A percentile compares a stretch with the other conserved stretches of the same genome.
These are phyloP conservation scores for Lymantria monacha DNA, from an alignment of 2,888 invertebrate genomes.

Conservation along the genomic window DNA sequence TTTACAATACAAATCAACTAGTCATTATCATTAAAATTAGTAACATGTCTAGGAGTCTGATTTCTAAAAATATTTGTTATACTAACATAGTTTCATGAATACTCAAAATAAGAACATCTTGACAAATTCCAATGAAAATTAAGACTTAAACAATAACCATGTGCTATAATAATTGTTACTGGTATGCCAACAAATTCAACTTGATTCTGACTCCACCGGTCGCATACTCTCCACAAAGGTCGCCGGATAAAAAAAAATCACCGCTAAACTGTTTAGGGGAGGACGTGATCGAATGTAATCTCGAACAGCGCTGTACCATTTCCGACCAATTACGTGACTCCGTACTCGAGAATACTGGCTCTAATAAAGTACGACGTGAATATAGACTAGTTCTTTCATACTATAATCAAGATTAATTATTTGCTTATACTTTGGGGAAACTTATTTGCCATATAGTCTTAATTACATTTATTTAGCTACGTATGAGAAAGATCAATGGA, in stretches of 20 bases:
- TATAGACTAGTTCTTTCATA: conserved; percentile 18
- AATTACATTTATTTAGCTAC: no score
- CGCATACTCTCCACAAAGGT: conserved; percentile 38
- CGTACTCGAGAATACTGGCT: conserved; percentile 45
- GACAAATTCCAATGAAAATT: neutral
- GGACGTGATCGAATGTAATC: conserved; percentile 68
- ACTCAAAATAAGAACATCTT: no score
- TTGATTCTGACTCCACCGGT: conserved; percentile 27
- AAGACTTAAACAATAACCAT: neutral
- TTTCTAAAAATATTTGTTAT: no score
- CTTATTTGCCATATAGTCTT: no score
- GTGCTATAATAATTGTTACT: conserved; percentile 11
- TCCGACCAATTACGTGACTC: conserved; percentile 69
- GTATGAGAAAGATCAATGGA: no score
- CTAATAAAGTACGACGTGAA: conserved; percentile 24
- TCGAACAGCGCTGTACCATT: conserved; percentile 58
- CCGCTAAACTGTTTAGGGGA: conserved; percentile 63
- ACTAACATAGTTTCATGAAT: no score
- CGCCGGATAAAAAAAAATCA: conserved; percentile 50
- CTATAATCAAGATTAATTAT: conserved; percentile 46
- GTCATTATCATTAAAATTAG: no score
- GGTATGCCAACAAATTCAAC: conserved; percentile 27
- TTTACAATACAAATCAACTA: no score
- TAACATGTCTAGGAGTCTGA: no score
- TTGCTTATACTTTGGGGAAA: conserved; percentile 20